A percentile compares a stretch with the other conserved stretches of the same genome.
phyloP scores from a whole-genome alignment of 2,797 vertebrate species.

The Coregonus sp. region DNA sequence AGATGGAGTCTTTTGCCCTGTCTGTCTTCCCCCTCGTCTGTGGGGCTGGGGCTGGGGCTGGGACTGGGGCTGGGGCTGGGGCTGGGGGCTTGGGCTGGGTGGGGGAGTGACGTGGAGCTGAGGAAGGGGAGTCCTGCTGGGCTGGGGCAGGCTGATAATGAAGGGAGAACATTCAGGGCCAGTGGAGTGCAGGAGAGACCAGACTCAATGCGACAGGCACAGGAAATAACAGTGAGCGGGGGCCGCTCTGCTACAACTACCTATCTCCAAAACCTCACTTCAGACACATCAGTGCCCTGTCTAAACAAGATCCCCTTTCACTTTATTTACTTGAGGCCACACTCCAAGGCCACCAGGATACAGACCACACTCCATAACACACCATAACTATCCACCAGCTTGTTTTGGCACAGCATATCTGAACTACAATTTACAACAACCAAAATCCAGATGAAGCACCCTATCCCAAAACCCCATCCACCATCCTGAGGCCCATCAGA shows the following conservation, averaged over 20 bases:
- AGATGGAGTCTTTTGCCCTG: neutral
- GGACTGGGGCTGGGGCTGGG: too few species aligned
- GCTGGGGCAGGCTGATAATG: constrained; percentile 30
- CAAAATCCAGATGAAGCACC: neutral
- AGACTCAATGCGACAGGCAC: constrained; percentile 31
- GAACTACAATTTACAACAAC: neutral
- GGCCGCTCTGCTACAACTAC: neutral
- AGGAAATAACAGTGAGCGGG: constrained; percentile 21
- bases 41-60: too few species aligned
- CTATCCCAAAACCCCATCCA: neutral
- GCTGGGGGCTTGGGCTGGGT: neutral
- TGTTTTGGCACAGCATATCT: neutral
- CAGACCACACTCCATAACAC: neutral
- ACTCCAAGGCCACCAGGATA: neutral
- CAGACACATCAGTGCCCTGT: neutral
- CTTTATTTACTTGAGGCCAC: neutral
- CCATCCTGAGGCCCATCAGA: neutral
- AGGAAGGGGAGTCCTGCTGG: constrained; percentile 22
- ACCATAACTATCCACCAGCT: neutral
- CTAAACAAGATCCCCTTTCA: neutral
- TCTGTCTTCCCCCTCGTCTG: neutral
- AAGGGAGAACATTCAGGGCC: constrained; percentile 33
- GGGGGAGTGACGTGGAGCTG: constrained; percentile 7
- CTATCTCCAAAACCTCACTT: neutral
- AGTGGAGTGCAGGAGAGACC: constrained; percentile 21